Base-by-base conservation (phyloP, 2,797 vertebrate species). In the Mycteria americana region DNA sequence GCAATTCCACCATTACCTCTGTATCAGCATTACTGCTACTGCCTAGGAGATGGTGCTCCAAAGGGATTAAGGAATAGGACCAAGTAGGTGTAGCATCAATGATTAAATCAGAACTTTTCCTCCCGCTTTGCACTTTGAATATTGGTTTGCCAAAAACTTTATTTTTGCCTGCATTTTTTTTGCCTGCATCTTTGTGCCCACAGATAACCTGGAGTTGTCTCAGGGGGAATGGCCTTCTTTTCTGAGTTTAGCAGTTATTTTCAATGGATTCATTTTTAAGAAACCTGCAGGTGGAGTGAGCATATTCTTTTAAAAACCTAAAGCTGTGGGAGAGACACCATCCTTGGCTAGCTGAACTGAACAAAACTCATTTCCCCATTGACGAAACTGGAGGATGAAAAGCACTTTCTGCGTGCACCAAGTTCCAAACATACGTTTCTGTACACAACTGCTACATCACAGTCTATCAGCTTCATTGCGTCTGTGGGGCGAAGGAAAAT, bases 381-480 rank as follows among this genome's bases (percentile, higher is more conserved):
- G 45, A 19, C 17, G 63, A 7, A 67, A 33, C 5, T 7, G 31
- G 10, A 54, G 24, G 18, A 4, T 25, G 65, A 84, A 13, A 7
- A 65, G 7, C 19, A n/a, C 19, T 18, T 88, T 63, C 28, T 65
- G 45, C 10, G 54, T 21, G 11, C 43, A 87, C 23, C 51, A n/a
- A 30, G 28, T 53, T 77, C 59, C 59, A 85, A 10, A 33, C 14
- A 11, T 0, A 2, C 1, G 4, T 19, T 14, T 65, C 65, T 51
- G 50, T 28, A 72, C 18, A 10, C 7, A 7, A 3, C 7, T 11
- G 10, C 9, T 9, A 5, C 18, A 46, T 6, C 35, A 7, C 3
- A 13, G 21, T 10, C 48, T 53, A 4, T 18, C 31, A 41, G 33
- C 45, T 24, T 5, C n/a, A 0, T 3, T 13, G 17, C 5, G 6